Conservation (phyloP, 1,140 invertebrate species). For the Formica selysi region DNA sequence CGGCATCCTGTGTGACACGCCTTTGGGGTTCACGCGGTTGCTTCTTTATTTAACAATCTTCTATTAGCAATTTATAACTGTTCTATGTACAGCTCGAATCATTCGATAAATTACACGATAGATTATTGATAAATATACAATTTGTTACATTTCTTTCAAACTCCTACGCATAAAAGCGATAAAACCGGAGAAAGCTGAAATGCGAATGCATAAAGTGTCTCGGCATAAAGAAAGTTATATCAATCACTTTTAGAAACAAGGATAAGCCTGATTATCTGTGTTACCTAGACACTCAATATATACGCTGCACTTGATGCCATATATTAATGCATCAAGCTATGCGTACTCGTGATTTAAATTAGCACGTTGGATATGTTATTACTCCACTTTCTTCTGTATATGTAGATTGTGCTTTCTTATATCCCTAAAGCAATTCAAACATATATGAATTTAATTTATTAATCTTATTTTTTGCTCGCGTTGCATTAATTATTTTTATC, state of each 20-base stretch:
- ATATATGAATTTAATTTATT: background rate
- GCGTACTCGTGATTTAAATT: slow-evolving; percentile 36
- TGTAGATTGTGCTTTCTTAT: background rate
- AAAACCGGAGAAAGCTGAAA: slow-evolving; percentile 49
- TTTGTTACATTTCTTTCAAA: slow-evolving; percentile 19
- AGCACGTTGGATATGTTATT: slow-evolving; percentile 21
- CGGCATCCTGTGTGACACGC: background rate
- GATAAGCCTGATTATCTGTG: background rate
- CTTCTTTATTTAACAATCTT: slow-evolving; percentile 28
- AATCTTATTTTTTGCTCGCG: background rate
- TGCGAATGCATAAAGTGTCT: slow-evolving; percentile 13
- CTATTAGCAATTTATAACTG: background rate
- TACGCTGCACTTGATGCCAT: slow-evolving; percentile 40
- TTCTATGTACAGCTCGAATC: background rate
- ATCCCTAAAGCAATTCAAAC: background rate
- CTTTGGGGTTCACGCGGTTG: background rate
- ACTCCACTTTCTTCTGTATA: background rate
- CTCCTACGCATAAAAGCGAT: slow-evolving; percentile 30
- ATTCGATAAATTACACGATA: background rate
- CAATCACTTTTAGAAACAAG: slow-evolving; percentile 25
- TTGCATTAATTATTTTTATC: background rate
- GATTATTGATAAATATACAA: background rate
- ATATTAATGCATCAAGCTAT: slow-evolving; percentile 17
- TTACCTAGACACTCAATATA: slow-evolving; percentile 35
- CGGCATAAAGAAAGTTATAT: slow-evolving; percentile 8